Evolutionary conservation across 2,888 invertebrate species (phyloP).

Genomic region (Macrostomum cliftonense): DNA sequence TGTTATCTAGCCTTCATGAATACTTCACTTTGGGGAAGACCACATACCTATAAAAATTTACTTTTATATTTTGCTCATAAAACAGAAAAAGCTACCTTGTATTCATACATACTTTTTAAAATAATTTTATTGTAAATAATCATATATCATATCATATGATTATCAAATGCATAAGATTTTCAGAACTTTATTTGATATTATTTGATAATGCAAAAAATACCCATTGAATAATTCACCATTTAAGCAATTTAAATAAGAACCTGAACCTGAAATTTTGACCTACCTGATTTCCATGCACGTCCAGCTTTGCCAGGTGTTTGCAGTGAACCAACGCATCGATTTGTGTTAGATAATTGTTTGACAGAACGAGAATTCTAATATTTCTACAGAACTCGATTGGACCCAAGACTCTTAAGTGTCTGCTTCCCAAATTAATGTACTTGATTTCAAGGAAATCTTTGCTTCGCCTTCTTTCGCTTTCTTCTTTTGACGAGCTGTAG

Average conservation of each 20-base stretch:
- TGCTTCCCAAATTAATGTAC: constrained; percentile 19
- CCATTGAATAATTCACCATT: background rate
- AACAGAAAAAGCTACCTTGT: too few relatives aligned
- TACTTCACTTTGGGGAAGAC: too few relatives aligned
- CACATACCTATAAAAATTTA: too few relatives aligned
- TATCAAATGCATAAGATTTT: too few relatives aligned
- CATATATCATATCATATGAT: too few relatives aligned
- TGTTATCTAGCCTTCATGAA: too few relatives aligned
- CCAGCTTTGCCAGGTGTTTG: constrained; percentile 27
- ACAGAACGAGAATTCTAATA: constrained; percentile 24
- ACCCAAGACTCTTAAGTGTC: constrained; percentile 25
- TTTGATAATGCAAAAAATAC: background rate
- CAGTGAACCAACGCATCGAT: constrained; percentile 26
- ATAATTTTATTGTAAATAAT: too few relatives aligned
- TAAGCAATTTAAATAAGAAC: too few relatives aligned
- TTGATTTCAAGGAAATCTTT: constrained; percentile 19
- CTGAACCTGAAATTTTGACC: background rate
- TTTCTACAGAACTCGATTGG: constrained; percentile 24
- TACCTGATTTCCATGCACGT: constrained; percentile 31
- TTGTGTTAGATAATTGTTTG: constrained; percentile 28
- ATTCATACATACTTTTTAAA: too few relatives aligned
- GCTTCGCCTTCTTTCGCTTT: constrained; percentile 4
- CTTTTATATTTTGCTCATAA: too few relatives aligned
- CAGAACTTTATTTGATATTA: background rate
- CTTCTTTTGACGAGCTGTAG: background rate